These are phyloP conservation scores for Nasonia vitripennis DNA, from an alignment of 1,140 invertebrate species.

Conservation along the genomic window DNA sequence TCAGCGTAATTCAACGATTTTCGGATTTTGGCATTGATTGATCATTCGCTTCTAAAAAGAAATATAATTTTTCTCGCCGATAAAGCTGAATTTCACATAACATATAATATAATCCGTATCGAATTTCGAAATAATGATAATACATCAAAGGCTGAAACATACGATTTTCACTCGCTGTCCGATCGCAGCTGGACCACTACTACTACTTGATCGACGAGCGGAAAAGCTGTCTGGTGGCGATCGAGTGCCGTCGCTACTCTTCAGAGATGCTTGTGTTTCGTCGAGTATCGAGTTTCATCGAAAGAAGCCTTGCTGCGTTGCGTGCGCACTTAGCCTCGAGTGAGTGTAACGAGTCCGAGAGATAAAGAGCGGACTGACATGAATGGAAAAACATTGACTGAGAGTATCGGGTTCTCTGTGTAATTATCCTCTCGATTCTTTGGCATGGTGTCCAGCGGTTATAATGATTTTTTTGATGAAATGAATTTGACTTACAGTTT, in stretches of 20 bases:
- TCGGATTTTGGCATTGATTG: no score
- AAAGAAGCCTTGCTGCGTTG: neutral
- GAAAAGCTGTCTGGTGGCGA: neutral
- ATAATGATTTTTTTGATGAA: neutral
- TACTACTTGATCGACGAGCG: neutral
- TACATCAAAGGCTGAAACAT: no score
- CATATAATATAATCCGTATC: no score
- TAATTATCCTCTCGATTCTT: neutral
- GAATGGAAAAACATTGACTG: conserved; percentile 10
- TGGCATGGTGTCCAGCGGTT: neutral
- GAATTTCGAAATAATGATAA: no score
- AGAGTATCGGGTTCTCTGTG: neutral
- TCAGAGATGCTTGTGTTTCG: neutral
- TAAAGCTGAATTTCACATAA: no score
- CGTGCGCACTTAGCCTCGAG: neutral
- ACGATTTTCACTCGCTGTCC: neutral
- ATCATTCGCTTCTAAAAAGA: no score
- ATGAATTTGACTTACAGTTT: no score
- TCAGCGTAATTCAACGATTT: no score
- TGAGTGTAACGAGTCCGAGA: neutral
- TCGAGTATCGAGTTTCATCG: neutral
- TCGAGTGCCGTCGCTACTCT: neutral
- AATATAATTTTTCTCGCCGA: no score
- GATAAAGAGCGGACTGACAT: neutral
- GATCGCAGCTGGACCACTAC: neutral